Conservation (phyloP, 2,113 vertebrate species). For the Neoarius graeffei region DNA sequence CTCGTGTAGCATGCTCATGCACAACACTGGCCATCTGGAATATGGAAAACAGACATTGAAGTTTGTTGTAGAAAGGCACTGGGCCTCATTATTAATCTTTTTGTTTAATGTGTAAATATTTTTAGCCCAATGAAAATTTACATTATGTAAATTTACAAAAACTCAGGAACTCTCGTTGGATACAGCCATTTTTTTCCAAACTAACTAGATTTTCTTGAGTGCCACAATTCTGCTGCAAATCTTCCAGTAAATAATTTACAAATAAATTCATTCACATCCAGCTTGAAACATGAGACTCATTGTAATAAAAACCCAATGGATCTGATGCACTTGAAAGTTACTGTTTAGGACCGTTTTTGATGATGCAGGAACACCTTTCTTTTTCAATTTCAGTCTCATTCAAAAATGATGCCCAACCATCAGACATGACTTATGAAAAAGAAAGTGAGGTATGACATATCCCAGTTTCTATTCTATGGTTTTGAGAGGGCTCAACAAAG, state of each 20-base stretch:
- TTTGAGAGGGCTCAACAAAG: background rate
- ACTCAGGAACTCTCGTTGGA: background rate
- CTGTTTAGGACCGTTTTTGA: background rate
- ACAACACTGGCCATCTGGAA: background rate
- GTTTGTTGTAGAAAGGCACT: background rate
- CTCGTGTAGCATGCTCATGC: too few relatives aligned
- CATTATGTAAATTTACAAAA: background rate
- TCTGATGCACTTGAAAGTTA: background rate
- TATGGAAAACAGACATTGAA: background rate
- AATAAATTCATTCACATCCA: background rate
- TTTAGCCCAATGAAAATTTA: background rate
- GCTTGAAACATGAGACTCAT: background rate
- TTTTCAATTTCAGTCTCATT: background rate
- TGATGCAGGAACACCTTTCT: background rate
- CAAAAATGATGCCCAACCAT: background rate
- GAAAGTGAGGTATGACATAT: constrained; percentile 7
- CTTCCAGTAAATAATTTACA: background rate
- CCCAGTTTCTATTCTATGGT: constrained; percentile 26
- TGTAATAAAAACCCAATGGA: background rate
- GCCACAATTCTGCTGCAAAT: background rate
- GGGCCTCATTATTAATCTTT: background rate
- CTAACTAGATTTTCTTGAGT: background rate
- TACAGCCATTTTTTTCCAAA: background rate
- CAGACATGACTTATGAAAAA: constrained; percentile 6
- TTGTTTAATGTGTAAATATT: background rate